Percentiles rank a stretch among this genome's conserved stretches.
phyloP scores from a whole-genome alignment of 2,797 vertebrate genomes.

The Esox lucius region DNA sequence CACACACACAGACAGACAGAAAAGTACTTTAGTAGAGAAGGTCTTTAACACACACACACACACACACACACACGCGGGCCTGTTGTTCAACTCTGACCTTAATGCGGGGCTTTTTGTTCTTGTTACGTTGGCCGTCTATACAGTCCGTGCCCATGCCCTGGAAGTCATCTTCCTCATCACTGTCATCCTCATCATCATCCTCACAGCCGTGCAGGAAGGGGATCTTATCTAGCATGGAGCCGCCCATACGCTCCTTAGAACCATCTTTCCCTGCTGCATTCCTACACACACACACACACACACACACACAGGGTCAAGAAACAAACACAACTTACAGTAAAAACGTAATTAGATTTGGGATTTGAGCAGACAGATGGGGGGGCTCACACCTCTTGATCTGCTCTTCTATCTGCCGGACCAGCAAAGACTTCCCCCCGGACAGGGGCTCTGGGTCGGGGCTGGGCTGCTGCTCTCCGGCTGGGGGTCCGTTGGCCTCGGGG shows the following conservation, averaged over 20 bases:
- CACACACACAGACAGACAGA: conserved; percentile 11
- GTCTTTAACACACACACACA: too few species aligned
- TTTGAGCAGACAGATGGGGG: too few species aligned
- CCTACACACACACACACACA: conserved; percentile 60
- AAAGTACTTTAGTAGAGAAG: background rate
- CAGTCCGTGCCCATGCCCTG: conserved; percentile 79
- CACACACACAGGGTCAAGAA: conserved; percentile 12
- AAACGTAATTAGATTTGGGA: conserved; percentile 2
- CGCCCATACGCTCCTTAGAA: conserved; percentile 72
- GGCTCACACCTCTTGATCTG: conserved; percentile 86
- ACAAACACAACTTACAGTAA: conserved; percentile 5
- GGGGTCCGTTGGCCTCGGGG: conserved; percentile 79
- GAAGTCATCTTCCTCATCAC: conserved; percentile 87
- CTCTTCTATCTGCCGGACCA: conserved; percentile 90
- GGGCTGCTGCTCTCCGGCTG: conserved; percentile 55
- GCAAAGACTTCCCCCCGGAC: conserved; percentile 75
- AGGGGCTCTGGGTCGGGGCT: conserved; percentile 67
- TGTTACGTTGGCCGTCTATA: conserved; percentile 79
- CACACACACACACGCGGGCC: too few species aligned
- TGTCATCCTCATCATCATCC: conserved; percentile 88
- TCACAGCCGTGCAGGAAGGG: conserved; percentile 85
- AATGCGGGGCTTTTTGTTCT: conserved; percentile 80
- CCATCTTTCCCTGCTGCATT: conserved; percentile 82
- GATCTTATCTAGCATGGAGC: conserved; percentile 83
- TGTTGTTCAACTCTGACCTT: conserved; percentile 67